Percentiles rank a stretch among this genome's conserved stretches.
Evolutionary conservation across 2,888 invertebrate species (phyloP).

Genomic region (Globia sparganii): DNA sequence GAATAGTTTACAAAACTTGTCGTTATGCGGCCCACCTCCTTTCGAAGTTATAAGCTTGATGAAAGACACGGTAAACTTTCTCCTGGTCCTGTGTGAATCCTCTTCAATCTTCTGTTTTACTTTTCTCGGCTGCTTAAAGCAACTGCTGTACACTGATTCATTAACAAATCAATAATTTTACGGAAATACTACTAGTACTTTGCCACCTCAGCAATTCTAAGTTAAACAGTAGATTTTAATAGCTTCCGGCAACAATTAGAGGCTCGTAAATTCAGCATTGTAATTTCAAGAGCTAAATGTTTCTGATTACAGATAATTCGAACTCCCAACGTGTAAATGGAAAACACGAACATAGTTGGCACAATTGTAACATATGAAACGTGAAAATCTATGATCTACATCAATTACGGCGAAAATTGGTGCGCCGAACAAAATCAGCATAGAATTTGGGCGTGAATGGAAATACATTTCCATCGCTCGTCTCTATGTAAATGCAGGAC

Average conservation of each 20-base stretch:
- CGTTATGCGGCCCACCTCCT: conserved; percentile 7
- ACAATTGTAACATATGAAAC: conserved; percentile 34
- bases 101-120: conserved; percentile 18
- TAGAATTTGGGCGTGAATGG: conserved; percentile 80
- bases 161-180: conserved; percentile 13
- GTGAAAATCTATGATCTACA: conserved; percentile 51
- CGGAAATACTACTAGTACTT: background rate
- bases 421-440: conserved; percentile 71
- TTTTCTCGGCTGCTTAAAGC: background rate
- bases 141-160: background rate
- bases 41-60: conserved; percentile 37
- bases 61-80: conserved; percentile 33
- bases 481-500: conserved; percentile 81
- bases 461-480: conserved; percentile 78
- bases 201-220: background rate
- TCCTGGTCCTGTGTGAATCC: background rate
- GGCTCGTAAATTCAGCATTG: conserved; percentile 11
- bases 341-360: conserved; percentile 20
- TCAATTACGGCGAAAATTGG: conserved; percentile 58
- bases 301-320: conserved; percentile 26
- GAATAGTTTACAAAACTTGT: conserved; percentile 49
- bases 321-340: conserved; percentile 22
- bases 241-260: background rate
- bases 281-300: conserved; percentile 33
- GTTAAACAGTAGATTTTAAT: background rate